A percentile compares a stretch with the other conserved stretches of the same genome.
phyloP scores from a whole-genome alignment of 2,888 invertebrate genomes.

The Melitaea athalia region DNA sequence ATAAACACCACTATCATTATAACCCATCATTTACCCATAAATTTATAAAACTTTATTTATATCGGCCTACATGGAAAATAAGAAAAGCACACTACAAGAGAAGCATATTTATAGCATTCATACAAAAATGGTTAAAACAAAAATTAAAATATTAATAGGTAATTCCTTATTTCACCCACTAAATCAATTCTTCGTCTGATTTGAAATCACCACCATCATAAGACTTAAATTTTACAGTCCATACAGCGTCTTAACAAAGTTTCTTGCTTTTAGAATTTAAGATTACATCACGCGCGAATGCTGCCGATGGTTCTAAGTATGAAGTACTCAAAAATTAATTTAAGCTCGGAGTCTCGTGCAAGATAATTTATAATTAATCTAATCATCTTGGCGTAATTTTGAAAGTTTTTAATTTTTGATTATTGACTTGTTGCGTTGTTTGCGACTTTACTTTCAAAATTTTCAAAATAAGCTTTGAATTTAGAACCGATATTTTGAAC shows the following conservation, averaged over 20 bases:
- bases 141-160: background rate
- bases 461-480: no score
- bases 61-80: no score
- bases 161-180: background rate
- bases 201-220: background rate
- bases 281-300: conserved; percentile 10
- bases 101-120: no score
- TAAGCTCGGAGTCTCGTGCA: background rate
- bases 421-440: background rate
- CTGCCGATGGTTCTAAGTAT: conserved; percentile 6
- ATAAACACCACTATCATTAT: no score
- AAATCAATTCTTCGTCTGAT: no score
- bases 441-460: no score
- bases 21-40: no score
- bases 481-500: no score
- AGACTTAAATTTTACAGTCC: conserved; percentile 4
- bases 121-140: no score
- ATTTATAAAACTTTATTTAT: no score
- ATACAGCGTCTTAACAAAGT: conserved; percentile 4
- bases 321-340: conserved; percentile 12
- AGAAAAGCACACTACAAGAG: no score
- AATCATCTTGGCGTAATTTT: background rate
- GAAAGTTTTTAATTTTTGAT: background rate
- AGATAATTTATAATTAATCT: background rate
- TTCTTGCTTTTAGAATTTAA: conserved; percentile 4